Evolutionary conservation across 2,888 invertebrate species (phyloP), one percentile per base, ranked within the genome.

Genomic region (Suillia variegata): DNA sequence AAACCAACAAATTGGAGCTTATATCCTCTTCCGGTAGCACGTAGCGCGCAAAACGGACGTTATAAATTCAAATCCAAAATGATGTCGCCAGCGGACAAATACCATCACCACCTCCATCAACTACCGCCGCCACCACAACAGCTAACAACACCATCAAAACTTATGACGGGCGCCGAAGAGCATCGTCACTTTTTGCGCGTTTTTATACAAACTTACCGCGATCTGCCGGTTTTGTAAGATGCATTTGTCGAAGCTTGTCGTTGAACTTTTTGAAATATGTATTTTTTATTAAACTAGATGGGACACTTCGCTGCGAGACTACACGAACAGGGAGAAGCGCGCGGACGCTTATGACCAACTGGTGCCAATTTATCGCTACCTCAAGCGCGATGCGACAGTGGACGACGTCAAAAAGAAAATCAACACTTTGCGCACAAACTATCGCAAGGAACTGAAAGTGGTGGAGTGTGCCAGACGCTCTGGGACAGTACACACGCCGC

Each of bases 361-460:
- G 12, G 69, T 76, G 57, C 76, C 78, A 24, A 77, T 80, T 2
- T 80, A 77, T 26, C 76, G 76, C 3, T 73, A 74, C 22, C 67
- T 80, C 13, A 80, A 79, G 47, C 68, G 77, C 0, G 79, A 80
- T 58, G 80, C 78, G n/a, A 80, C 78, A 15, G 71, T 80, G 1
- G 79, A 78, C 58, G 80, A 80, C 59, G 79, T 80, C 1, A 80
- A 80, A 57, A 80, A 80, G 58, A 80, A 80, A 62, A 80, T 80
- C 26, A 80, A 80, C 57, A 80, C 80, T 0, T 61, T 80, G 62
- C 70, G 79, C 8, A 80, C 80, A 2, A 80, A 80, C 22, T 80
- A 80, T 26, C 77, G 79, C 22, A 80, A 80, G 59, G 79, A 80
- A 45, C 62, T 80, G 2, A 80, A 77, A 54, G 74, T 78, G 1